These are phyloP conservation scores for Cyrtorhinus lividipennis DNA, from an alignment of 1,140 invertebrate species.

Conservation along the genomic window DNA sequence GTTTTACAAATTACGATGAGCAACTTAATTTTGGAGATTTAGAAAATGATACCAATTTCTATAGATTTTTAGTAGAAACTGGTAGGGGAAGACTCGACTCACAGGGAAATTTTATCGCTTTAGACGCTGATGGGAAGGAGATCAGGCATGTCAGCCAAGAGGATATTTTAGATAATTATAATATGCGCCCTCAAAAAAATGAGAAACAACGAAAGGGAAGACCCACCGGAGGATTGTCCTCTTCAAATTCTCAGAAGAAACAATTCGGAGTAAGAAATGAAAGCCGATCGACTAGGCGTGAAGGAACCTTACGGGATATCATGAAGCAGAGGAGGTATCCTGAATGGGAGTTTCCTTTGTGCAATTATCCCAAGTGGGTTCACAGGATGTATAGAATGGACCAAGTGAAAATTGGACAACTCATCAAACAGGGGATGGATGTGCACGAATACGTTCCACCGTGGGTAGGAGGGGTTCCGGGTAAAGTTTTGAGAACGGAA, in stretches of 20 bases:
- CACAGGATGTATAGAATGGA: background rate
- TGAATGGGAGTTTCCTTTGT: background rate
- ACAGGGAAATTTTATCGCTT: background rate
- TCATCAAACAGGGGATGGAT: background rate
- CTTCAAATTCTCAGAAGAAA: too few relatives aligned
- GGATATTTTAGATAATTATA: too few relatives aligned
- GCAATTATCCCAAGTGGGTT: background rate
- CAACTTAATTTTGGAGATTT: background rate
- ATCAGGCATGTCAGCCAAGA: too few relatives aligned
- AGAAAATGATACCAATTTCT: background rate
- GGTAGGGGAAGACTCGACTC: background rate
- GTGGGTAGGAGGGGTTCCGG: background rate
- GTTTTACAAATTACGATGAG: background rate
- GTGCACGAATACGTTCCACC: background rate
- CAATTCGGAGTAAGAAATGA: background rate
- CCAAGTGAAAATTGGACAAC: background rate
- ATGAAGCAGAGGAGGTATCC: background rate
- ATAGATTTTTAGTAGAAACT: background rate
- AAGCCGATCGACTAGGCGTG: background rate
- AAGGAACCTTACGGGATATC: background rate
- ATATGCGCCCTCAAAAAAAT: too few relatives aligned
- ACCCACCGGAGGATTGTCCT: too few relatives aligned
- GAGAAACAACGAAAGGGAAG: too few relatives aligned
- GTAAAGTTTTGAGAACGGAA: background rate
- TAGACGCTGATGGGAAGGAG: background rate